These are phyloP conservation scores for Myioborus melanocephalus DNA, from an alignment of 2,797 vertebrate species.

Conservation along the genomic window DNA sequence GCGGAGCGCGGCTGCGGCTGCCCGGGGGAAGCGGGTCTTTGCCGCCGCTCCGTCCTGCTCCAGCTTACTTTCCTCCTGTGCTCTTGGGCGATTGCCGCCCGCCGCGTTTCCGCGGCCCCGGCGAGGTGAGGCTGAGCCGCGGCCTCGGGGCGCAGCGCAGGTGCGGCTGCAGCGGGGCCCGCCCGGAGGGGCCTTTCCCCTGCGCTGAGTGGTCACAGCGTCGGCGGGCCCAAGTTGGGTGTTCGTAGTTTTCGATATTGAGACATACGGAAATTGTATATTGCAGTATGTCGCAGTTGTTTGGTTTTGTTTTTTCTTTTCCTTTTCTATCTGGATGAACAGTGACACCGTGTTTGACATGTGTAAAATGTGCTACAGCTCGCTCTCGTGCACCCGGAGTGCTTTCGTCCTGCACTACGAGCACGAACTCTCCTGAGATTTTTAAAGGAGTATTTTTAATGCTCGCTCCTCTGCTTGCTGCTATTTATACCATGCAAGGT, in stretches of 20 bases:
- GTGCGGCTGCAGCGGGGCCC: neutral
- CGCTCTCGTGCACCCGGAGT: accelerated
- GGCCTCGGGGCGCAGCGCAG: neutral
- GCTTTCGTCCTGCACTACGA: neutral
- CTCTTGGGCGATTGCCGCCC: too few species aligned
- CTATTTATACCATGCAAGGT: constrained; percentile 35
- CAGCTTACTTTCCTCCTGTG: neutral
- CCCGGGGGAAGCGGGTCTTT: neutral
- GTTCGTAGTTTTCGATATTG: neutral
- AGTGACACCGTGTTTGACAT: neutral
- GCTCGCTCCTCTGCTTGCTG: neutral
- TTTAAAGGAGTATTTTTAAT: neutral
- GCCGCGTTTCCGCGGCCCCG: neutral
- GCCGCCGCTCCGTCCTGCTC: neutral
- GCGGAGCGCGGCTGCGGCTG: neutral
- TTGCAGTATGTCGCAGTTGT: neutral
- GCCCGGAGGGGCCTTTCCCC: neutral
- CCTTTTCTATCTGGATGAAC: neutral
- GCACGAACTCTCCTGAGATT: neutral
- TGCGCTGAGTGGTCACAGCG: accelerated
- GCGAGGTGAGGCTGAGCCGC: neutral
- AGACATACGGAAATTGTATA: accelerated
- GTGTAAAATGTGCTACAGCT: neutral
- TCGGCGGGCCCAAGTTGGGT: accelerated
- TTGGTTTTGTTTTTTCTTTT: too few species aligned